Evolutionary conservation across 2,888 invertebrate genomes (phyloP).

Genomic region (Cryptocephalus primarius): DNA sequence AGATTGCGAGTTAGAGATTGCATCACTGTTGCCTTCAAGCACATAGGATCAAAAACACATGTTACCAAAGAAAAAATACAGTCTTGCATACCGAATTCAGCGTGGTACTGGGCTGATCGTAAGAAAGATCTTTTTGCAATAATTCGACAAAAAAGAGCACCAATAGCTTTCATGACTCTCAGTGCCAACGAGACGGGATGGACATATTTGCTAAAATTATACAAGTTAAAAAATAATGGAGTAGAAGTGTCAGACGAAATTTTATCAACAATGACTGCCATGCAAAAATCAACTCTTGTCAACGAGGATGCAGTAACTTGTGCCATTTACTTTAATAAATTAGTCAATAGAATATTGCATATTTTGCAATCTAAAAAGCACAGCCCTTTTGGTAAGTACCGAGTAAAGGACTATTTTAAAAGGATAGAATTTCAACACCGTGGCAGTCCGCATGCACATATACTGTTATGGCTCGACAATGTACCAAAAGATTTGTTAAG

Average conservation of each 20-base stretch:
- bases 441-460: constrained; percentile 25
- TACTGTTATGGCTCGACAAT: constrained; percentile 29
- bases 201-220: constrained; percentile 21
- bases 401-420: constrained; percentile 24
- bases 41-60: background rate
- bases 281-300: constrained; percentile 5
- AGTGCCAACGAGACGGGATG: constrained; percentile 35
- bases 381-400: constrained; percentile 26
- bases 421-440: constrained; percentile 30
- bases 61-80: constrained; percentile 1
- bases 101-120: constrained; percentile 2
- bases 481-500: constrained; percentile 15
- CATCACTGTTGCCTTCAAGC: background rate
- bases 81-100: constrained; percentile 3
- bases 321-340: constrained; percentile 21
- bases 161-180: constrained; percentile 31
- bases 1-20: background rate
- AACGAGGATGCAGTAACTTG: constrained; percentile 12
- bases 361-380: constrained; percentile 18
- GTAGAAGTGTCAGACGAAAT: constrained; percentile 5
- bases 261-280: constrained; percentile 4
- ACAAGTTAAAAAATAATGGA: constrained; percentile 15
- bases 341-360: constrained; percentile 22
- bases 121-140: constrained; percentile 18
- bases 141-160: constrained; percentile 31